These are phyloP conservation scores for Operophtera brumata DNA, from an alignment of 2,888 invertebrate genomes.

Conservation along the genomic window DNA sequence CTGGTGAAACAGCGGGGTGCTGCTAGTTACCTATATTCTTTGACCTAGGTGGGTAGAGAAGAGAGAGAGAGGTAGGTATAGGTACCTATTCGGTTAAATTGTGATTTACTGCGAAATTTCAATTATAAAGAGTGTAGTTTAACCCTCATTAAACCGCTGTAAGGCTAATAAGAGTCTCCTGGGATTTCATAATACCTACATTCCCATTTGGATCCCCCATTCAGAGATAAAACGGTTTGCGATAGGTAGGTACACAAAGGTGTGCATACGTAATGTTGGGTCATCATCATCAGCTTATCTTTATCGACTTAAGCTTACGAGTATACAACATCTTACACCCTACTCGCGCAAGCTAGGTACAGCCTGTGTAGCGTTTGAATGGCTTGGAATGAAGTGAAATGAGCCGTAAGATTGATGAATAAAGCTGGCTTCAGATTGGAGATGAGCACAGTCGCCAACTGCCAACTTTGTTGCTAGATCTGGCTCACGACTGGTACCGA, in stretches of 20 bases:
- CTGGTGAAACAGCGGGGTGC: too few species aligned
- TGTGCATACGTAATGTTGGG: slow-evolving; percentile 1
- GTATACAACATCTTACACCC: neutral
- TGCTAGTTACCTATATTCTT: too few species aligned
- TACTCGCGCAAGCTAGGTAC: neutral
- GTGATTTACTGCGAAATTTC: too few species aligned
- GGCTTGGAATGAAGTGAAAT: neutral
- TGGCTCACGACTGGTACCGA: neutral
- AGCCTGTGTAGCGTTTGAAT: neutral
- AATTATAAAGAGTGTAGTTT: too few species aligned
- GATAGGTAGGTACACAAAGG: neutral
- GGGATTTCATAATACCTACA: neutral
- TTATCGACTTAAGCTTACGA: neutral
- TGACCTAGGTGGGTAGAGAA: too few species aligned
- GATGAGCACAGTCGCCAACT: slow-evolving; percentile 2
- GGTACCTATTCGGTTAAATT: too few species aligned
- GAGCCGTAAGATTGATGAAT: neutral
- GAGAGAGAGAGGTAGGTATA: too few species aligned
- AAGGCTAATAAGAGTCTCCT: neutral
- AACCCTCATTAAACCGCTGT: too few species aligned
- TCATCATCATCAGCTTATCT: slow-evolving; percentile 12
- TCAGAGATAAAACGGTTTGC: too few species aligned
- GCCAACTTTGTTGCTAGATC: neutral
- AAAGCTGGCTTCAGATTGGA: slow-evolving; percentile 1
- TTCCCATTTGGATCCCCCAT: too few species aligned